Conservation (phyloP, 2,113 vertebrate species). For the Eupsittula cactorum region DNA sequence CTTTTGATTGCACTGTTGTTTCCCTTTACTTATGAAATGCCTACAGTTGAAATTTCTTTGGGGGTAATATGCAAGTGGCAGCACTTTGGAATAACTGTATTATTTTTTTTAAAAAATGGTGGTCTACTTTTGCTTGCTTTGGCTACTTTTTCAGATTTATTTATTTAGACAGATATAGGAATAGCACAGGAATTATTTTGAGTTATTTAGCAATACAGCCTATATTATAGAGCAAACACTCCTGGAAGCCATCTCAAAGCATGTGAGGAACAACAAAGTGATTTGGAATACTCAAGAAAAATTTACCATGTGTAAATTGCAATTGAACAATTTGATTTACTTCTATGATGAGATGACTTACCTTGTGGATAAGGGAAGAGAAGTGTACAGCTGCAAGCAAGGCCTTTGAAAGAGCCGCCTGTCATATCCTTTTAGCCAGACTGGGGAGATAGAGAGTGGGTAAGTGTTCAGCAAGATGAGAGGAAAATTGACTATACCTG, state of each 20-base stretch:
- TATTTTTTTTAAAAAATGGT: neutral
- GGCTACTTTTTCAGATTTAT: neutral
- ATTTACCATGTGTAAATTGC: neutral
- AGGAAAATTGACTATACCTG: neutral
- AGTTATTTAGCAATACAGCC: neutral
- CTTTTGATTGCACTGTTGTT: neutral
- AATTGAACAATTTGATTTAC: neutral
- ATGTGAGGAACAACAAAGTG: accelerated
- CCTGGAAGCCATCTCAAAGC: neutral
- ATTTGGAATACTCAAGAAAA: neutral
- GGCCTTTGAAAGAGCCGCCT: neutral
- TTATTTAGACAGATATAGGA: neutral
- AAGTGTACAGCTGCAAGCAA: neutral
- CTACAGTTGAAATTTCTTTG: neutral
- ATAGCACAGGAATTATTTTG: neutral
- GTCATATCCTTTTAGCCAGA: neutral
- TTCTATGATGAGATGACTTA: neutral
- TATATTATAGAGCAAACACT: neutral
- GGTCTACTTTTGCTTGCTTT: neutral
- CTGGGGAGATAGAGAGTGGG: neutral
- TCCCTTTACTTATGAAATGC: neutral
- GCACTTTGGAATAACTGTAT: neutral
- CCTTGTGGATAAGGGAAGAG: neutral
- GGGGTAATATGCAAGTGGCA: neutral
- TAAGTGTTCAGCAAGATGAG: neutral